Base-by-base conservation (phyloP, 2,113 vertebrate species). In the Oryzias woworae region DNA sequence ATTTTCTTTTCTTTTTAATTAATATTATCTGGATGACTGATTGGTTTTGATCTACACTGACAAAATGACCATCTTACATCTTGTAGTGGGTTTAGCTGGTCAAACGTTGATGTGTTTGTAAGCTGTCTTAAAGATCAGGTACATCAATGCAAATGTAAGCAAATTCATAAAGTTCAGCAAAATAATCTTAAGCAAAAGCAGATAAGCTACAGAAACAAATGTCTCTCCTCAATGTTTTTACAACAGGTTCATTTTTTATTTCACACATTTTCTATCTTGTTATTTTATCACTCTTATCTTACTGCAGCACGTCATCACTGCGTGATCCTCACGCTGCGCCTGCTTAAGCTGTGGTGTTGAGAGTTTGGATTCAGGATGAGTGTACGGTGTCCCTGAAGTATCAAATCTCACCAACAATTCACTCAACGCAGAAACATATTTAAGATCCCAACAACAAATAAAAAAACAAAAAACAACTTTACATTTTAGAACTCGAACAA, bases 131-230 rank as follows among this genome's bases (percentile, higher is more conserved):
- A 74, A 71, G 62, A 76, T 26, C 43, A 50, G 24, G 78, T 43
- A 81, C 44, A 73, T 55, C 50, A 56, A 72, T 59, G 64, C 61
- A 81, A 78, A 81, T 59, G 20, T 24, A 70, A 66, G 59, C 24
- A 68, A 68, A 79, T 52, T 26, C 36, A 57, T 46, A 51, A 41
- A 52, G 51, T 43, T 69, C 50, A 60, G 20, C 15, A 52, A 63
- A 41, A 66, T 55, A 46, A 54, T 61, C 71, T 61, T 54, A 73
- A 68, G 66, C 72, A 54, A 71, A 81, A 52, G 41, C 16, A 31
- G 49, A n/a, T 14, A 47, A 77, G 70, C 50, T 54, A 3, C 14
- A 44, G 7, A 17, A 18, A 18, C 46, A 57, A 22, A 68, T 22
- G 18, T 63, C 44, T 36, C 44, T 24, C 15, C 7, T 7, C 23